These are phyloP conservation scores for Dryomyza anilis DNA, from an alignment of 2,888 invertebrate species.

Conservation along the genomic window DNA sequence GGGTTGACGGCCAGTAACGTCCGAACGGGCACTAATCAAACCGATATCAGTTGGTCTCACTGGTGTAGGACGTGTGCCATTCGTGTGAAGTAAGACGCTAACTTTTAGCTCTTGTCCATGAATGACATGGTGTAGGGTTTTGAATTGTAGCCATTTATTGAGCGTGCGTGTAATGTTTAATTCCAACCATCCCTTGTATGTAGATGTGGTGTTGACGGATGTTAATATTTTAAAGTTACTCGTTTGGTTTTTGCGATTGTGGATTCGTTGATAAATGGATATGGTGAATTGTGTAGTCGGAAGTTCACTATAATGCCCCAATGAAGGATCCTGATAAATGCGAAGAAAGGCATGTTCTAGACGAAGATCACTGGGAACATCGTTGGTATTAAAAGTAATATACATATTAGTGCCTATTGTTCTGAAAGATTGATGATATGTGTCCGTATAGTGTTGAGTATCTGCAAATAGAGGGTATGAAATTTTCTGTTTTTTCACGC, in stretches of 20 bases:
- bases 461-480: no score
- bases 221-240: slow-evolving; percentile 71
- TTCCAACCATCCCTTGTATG: slow-evolving; percentile 82
- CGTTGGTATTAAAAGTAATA: slow-evolving; percentile 79
- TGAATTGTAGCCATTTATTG: slow-evolving; percentile 71
- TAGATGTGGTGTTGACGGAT: slow-evolving; percentile 73
- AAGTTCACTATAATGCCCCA: slow-evolving; percentile 30
- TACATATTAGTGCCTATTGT: slow-evolving; percentile 24
- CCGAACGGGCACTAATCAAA: slow-evolving; percentile 65
- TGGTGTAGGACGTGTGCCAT: no score
- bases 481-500: no score
- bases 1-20: slow-evolving; percentile 77
- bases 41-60: no score
- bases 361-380: slow-evolving; percentile 79
- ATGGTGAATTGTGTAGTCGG: slow-evolving; percentile 41
- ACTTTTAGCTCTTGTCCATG: slow-evolving; percentile 42
- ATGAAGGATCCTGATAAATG: slow-evolving; percentile 68
- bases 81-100: no score
- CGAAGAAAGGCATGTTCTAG: slow-evolving; percentile 81
- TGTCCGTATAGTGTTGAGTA: background rate
- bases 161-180: slow-evolving; percentile 81
- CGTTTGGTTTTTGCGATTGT: slow-evolving; percentile 43
- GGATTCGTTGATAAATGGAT: slow-evolving; percentile 44
- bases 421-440: no score
- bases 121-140: slow-evolving; percentile 25